A percentile compares a stretch with the other conserved stretches of the same genome.
Conservation (phyloP, 2,797 vertebrate genomes). For the Muscicapa striata region DNA sequence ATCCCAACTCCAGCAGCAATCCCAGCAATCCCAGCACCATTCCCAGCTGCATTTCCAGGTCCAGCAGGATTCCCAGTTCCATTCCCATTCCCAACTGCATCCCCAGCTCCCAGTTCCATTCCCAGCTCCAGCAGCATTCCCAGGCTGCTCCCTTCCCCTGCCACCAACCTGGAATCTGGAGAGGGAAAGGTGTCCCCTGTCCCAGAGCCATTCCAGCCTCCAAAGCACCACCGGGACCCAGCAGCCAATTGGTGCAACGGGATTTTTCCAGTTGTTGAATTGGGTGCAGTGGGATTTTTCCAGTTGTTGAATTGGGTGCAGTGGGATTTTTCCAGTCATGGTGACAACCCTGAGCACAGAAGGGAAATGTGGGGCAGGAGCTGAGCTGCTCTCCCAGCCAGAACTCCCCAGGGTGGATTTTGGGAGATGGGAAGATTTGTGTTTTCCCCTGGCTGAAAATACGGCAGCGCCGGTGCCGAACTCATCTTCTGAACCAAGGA, state of each 20-base stretch:
- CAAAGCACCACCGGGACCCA: rapidly evolving
- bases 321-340: background rate
- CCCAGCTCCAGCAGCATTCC: background rate
- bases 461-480: rapidly evolving
- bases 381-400: background rate
- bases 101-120: background rate
- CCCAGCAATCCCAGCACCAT: background rate
- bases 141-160: rapidly evolving
- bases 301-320: rapidly evolving
- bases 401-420: background rate
- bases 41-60: background rate
- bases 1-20: background rate
- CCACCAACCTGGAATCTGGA: background rate
- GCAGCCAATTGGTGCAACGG: rapidly evolving
- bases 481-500: background rate
- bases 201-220: background rate
- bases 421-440: background rate
- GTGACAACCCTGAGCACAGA: background rate
- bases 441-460: background rate
- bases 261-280: rapidly evolving
- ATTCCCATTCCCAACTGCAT: too few relatives aligned
- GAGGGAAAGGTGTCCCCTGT: background rate
- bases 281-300: rapidly evolving
- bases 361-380: background rate
- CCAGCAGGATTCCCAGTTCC: background rate